Evolutionary conservation across 2,888 invertebrate species (phyloP), one percentile per base, ranked within the genome.

Genomic region (Eupsilia transversa): DNA sequence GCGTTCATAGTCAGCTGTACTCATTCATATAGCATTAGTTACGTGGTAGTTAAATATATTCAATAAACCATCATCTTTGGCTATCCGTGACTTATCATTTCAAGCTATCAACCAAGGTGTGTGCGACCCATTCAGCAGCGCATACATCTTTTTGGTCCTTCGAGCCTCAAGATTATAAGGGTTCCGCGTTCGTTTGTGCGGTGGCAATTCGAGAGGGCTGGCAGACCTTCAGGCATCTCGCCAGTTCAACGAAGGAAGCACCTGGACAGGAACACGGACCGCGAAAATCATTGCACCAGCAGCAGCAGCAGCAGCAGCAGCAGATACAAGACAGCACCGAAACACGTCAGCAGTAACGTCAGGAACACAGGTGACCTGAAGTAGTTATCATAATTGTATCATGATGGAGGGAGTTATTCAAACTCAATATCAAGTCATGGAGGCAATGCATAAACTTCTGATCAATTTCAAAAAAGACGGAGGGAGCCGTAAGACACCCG

Each of bases 351-450:
- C 54, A 27, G 27, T 27, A 17, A 17, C 54, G 7, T 6, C 54
- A 17, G 27, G 7, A 27, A 56, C 54, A 27, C 1, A 27, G 27
- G 17, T 17, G 7, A 56, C 54, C 7, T 14, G n/a, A 27, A 14
- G 6, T 27, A 54, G 6, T 54, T 0, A 27, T 54, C 6, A n/a
- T 4, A 12, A 12, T n/a, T 56, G 14, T 27, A 7, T 17, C 7
- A 56, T 56, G 17, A 56, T 56, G 54, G 54, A 56, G 27, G 17
- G 54, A 56, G 27, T 56, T 27, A 56, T 56, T 56, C 54, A 56
- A 56, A 56, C 17, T 56, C 27, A 56, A 17, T 56, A 17, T 27
- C 27, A 56, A 56, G 14, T 54, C 27, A 54, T 54, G 54, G 14
- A 54, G 27, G 14, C 54, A 14, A 27, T 54, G 54, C 14, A 54